phyloP scores from a whole-genome alignment of 2,888 invertebrate genomes.

The Ormyrus pomaceus region DNA sequence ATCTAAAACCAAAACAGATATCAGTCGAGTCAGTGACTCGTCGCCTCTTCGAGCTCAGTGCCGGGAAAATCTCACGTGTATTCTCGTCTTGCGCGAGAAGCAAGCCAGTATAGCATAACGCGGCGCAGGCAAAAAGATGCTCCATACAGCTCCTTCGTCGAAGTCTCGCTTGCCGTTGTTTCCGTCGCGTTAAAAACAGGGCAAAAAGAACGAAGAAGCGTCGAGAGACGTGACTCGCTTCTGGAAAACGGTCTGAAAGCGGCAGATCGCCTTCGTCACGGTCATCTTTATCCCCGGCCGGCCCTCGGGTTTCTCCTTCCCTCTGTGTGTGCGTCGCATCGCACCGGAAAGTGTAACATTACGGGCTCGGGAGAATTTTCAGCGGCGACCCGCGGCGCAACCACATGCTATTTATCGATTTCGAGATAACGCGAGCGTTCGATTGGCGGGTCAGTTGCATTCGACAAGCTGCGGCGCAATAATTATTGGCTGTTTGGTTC shows the following conservation, averaged over 20 bases:
- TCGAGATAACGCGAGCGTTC: neutral
- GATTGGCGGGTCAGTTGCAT: neutral
- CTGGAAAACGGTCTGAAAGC: slow-evolving; percentile 40
- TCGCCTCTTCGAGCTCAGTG: too few species aligned
- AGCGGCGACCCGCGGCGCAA: neutral
- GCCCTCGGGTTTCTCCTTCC: slow-evolving; percentile 46
- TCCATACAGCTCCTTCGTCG: neutral
- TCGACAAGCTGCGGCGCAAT: neutral
- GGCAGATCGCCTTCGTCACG: slow-evolving; percentile 33
- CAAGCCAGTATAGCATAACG: neutral
- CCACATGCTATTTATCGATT: slow-evolving; percentile 17
- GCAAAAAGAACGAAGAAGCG: slow-evolving; percentile 17
- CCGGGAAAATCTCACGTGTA: neutral
- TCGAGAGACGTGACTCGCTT: slow-evolving; percentile 43
- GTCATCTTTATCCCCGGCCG: slow-evolving; percentile 24
- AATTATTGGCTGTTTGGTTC: neutral
- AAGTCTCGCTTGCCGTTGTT: slow-evolving; percentile 1
- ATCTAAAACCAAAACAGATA: slow-evolving; percentile 11
- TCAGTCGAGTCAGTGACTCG: neutral
- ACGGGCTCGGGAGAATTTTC: slow-evolving; percentile 4
- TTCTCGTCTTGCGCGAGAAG: neutral
- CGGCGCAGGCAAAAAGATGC: slow-evolving; percentile 25
- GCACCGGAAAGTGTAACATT: slow-evolving; percentile 44
- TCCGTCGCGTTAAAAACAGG: neutral
- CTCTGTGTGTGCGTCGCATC: neutral